These are phyloP conservation scores for Caerostris extrusa DNA, from an alignment of 1,140 invertebrate species.

Conservation along the genomic window DNA sequence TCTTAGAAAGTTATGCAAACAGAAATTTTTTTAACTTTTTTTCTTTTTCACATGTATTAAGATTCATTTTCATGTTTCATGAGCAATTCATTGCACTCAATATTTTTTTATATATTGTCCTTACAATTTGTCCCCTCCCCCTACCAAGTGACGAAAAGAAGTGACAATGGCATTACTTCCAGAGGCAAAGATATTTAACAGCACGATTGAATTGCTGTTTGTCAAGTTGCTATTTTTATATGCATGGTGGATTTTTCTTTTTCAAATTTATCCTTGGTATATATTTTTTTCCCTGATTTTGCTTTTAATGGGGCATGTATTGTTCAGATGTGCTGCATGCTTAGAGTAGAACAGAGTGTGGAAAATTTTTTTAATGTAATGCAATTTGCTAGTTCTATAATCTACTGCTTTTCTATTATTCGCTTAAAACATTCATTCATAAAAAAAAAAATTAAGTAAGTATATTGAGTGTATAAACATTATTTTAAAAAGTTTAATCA, in stretches of 20 bases:
- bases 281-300: background rate
- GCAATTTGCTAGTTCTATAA: background rate
- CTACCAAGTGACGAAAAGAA: background rate
- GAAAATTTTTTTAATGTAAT: no score
- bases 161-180: slow-evolving; percentile 4
- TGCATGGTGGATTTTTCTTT: background rate
- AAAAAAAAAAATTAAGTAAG: no score
- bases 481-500: no score
- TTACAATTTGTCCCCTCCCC: no score
- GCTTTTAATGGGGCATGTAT: background rate
- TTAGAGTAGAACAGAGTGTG: background rate
- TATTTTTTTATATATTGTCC: no score
- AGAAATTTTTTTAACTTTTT: no score
- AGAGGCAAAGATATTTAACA: background rate
- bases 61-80: no score
- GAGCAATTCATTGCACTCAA: no score
- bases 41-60: no score
- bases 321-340: background rate
- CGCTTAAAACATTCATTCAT: no score
- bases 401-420: background rate
- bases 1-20: no score
- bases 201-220: background rate
- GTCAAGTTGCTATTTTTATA: background rate
- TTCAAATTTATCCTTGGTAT: background rate
- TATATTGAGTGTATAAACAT: no score